A percentile compares a stretch with the other conserved stretches of the same genome.
phyloP scores from a whole-genome alignment of 2,888 invertebrate genomes.

The Drosophila niveifrons region DNA sequence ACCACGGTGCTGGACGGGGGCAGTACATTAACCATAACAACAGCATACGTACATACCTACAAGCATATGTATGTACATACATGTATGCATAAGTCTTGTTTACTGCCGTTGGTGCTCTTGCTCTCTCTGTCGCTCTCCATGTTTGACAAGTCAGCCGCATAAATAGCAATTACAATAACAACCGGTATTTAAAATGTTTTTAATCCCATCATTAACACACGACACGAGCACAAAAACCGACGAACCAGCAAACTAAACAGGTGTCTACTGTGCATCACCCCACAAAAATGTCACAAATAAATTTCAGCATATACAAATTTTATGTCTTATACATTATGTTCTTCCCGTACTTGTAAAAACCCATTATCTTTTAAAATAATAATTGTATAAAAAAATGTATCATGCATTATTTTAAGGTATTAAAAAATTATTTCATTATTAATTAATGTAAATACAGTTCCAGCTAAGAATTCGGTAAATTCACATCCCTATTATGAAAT shows the following conservation, averaged over 20 bases:
- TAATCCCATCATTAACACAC: conserved; percentile 58
- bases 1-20: conserved; percentile 7
- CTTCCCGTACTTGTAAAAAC: too few species aligned
- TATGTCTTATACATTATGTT: neutral
- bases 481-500: neutral
- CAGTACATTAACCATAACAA: conserved; percentile 38
- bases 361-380: too few species aligned
- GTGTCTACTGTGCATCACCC: conserved; percentile 11
- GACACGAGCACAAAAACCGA: conserved; percentile 5
- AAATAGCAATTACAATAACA: conserved; percentile 67
- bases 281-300: conserved; percentile 29
- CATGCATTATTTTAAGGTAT: too few species aligned
- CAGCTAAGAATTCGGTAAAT: too few species aligned
- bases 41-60: conserved; percentile 5
- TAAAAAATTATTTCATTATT: too few species aligned
- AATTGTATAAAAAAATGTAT: too few species aligned
- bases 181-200: conserved; percentile 72
- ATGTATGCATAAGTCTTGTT: conserved; percentile 4
- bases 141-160: conserved; percentile 45
- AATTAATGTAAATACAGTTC: neutral
- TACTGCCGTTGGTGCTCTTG: conserved; percentile 23
- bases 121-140: conserved; percentile 35
- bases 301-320: neutral
- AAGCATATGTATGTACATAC: neutral
- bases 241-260: conserved; percentile 16